Evolutionary conservation across 1,140 invertebrate genomes (phyloP), one percentile per base, ranked within the genome.

Genomic region (Cyclina sinensis): DNA sequence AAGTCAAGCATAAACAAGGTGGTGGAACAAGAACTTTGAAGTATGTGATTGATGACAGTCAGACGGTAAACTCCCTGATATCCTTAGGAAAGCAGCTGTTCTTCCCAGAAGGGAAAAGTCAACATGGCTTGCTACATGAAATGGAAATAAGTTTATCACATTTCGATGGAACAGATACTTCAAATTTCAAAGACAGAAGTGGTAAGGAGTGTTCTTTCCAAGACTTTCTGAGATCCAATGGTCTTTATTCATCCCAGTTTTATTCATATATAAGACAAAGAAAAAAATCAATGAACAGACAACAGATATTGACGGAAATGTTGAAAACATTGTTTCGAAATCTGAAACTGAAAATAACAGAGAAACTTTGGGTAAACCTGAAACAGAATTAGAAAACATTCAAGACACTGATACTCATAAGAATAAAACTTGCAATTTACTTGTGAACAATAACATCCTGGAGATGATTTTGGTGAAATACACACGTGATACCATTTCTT

Each of bases 151-250:
- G 30, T 70, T 70, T 70, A 30, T 70, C 65, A n/a, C 27, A 70
- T 16, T 70, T n/a, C 27, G 65, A 70, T 70, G 65, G 65, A 21
- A 70, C 65, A 24, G 65, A 32, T 16, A 70, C 30, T n/a, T 32
- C 30, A 35, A 35, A 70, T 32, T 70, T 70, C 35, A 70, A 70
- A 70, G 65, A 48, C 46, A 70, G 65, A 70, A 70, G 30, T 70
- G 65, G 65, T 24, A 70, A 70, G 18, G 65, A 24, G 35, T 70
- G 65, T 70, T 70, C 0, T 35, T 70, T n/a, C 30, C 65, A 24
- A 70, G 65, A 70, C 65, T 70, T 70, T 70, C 30, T 70, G 65
- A 70, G 30, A 70, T 70, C 65, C 18, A n/a, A 70, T 70, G 4
- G 65, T n/a, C 18, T 70, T 16, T 70, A n/a, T 70, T 16, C 65